phyloP scores from a whole-genome alignment of 1,140 invertebrate species.

The Drosophila willistoni region DNA sequence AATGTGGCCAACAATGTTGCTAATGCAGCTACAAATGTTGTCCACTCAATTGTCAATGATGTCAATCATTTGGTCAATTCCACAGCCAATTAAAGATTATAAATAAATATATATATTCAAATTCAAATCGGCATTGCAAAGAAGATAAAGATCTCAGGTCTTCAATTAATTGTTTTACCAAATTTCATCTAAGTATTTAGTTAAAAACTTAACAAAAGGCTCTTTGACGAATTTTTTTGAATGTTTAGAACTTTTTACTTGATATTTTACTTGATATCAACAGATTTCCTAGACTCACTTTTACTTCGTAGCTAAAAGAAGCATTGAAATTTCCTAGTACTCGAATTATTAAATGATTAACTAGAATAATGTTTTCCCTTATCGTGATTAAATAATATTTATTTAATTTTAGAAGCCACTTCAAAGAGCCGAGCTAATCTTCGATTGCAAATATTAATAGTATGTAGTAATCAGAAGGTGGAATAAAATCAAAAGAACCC shows the following conservation, averaged over 20 bases:
- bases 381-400: background rate
- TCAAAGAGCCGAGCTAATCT: background rate
- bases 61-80: constrained; percentile 8
- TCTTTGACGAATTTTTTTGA: no score
- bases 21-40: constrained; percentile 28
- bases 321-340: background rate
- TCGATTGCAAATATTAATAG: no score
- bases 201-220: no score
- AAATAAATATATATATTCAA: background rate
- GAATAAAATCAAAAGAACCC: constrained; percentile 1
- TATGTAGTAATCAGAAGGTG: no score
- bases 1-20: constrained; percentile 29
- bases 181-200: no score
- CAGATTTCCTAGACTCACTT: no score
- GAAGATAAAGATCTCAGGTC: no score
- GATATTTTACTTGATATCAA: no score
- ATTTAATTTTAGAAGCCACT: background rate
- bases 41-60: constrained; percentile 11
- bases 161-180: no score
- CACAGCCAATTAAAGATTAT: constrained; percentile 1
- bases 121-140: no score
- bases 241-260: no score
- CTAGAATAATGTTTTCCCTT: background rate
- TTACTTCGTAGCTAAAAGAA: no score
- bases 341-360: background rate